Evolutionary conservation across 2,113 vertebrate species (phyloP), one percentile per base, ranked within the genome.

Genomic region (Ciconia boyciana): DNA sequence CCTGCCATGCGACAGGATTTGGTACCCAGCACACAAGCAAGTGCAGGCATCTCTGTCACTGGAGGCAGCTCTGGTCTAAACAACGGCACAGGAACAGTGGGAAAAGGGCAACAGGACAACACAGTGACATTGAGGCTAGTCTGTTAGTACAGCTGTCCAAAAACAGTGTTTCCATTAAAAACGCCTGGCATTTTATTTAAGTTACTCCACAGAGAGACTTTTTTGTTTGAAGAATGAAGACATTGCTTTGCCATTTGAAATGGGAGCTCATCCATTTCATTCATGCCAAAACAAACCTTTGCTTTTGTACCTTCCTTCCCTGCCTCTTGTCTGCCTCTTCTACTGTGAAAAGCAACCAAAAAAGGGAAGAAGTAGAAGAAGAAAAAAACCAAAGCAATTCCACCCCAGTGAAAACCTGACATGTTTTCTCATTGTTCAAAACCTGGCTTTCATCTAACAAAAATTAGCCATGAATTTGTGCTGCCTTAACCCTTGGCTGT

Each of bases 81-180:
- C 0, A 0, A 34, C 0, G 0, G 64, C 70, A 78, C 10, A 82
- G 78, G 41, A 87, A 32, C 21, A 71, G 55, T 4, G 1, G n/a
- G 77, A 54, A 66, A 91, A 82, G 29, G 60, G 64, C 2, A 2
- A 34, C 34, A 52, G 69, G 65, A 71, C 3, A 4, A 41, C 62
- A 70, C 6, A 2, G 64, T 61, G 69, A 89, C 20, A 32, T 9
- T 91, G 52, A 68, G 62, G 54, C 15, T 34, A 61, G 24, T 87
- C 60, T 62, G 49, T 82, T 43, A 54, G 64, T 13, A 39, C 2
- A 41, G 57, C 79, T 86, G 48, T 41, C 49, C 31, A 57, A 55
- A 87, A 89, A 8, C 0, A 0, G 25, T 34, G 51, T 66, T 89
- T 83, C 48, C 22, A 43, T 49, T 70, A 62, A 89, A 92, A 91